Conservation (phyloP, 2,113 vertebrate species). For the Puntigrus tetrazona region DNA sequence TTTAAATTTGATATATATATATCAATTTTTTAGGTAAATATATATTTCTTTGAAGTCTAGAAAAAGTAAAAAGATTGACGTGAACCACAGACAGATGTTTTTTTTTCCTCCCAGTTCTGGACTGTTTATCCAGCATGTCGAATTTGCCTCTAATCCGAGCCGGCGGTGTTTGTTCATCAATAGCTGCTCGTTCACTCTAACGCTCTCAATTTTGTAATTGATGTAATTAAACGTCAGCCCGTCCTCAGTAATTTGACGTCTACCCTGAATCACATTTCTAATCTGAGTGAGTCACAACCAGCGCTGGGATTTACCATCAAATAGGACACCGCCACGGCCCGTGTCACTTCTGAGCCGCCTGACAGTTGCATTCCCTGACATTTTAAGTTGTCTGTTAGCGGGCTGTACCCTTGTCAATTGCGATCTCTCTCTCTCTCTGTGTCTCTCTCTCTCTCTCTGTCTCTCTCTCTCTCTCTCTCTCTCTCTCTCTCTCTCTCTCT, state of each 20-base stretch:
- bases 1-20: too few species aligned
- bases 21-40: too few species aligned
- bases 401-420: constrained; percentile 10
- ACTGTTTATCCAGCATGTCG: neutral
- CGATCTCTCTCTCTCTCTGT: constrained; percentile 11
- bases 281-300: constrained; percentile 47
- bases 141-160: neutral
- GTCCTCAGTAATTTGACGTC: constrained; percentile 25
- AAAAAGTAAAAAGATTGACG: neutral
- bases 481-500: constrained; percentile 17
- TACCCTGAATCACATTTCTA: constrained; percentile 41
- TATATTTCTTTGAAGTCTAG: too few species aligned
- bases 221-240: constrained; percentile 46
- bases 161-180: constrained; percentile 9
- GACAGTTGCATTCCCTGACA: constrained; percentile 36
- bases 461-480: constrained; percentile 19
- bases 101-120: neutral
- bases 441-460: constrained; percentile 15
- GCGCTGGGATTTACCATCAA: constrained; percentile 47
- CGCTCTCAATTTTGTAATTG: constrained; percentile 42
- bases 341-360: constrained; percentile 34
- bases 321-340: constrained; percentile 48
- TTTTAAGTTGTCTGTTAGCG: constrained; percentile 57
- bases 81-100: neutral
- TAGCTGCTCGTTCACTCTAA: constrained; percentile 37